phyloP scores from a whole-genome alignment of 2,113 vertebrate species.

The Cryptomyrus ogoouensis region DNA sequence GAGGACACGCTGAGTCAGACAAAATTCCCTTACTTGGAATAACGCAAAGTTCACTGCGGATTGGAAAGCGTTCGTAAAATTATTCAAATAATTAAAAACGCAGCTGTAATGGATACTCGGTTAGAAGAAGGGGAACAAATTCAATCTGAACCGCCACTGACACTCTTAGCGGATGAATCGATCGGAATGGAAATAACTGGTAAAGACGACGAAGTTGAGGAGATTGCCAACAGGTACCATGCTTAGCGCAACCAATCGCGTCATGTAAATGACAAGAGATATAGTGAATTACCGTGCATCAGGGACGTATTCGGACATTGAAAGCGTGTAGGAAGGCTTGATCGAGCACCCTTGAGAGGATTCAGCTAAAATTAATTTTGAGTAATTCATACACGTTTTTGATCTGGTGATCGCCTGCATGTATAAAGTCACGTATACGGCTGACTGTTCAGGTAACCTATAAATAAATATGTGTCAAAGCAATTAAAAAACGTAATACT shows the following conservation, averaged over 20 bases:
- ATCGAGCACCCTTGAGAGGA: neutral
- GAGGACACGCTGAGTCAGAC: conserved; percentile 74
- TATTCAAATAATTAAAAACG: conserved; percentile 15
- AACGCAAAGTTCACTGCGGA: conserved; percentile 21
- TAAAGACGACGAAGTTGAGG: conserved; percentile 57
- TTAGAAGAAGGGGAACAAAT: conserved; percentile 42
- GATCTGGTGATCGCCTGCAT: neutral
- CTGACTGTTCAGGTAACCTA: neutral
- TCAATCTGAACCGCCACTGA: conserved; percentile 57
- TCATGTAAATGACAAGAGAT: neutral
- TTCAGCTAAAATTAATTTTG: neutral
- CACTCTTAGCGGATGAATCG: conserved; percentile 48
- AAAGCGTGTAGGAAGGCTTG: neutral
- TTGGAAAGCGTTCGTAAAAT: conserved; percentile 9
- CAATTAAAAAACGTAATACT: neutral
- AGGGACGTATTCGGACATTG: neutral
- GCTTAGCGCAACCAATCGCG: neutral
- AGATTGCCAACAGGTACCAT: conserved; percentile 70
- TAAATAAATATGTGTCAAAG: neutral
- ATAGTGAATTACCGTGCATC: neutral
- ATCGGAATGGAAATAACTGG: conserved; percentile 29
- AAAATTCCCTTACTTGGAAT: conserved; percentile 39
- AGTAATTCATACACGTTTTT: neutral
- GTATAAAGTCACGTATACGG: neutral
- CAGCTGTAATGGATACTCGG: conserved; percentile 49